Evolutionary conservation across 2,888 invertebrate genomes (phyloP).

Genomic region (Dasysyrphus tricinctus): DNA sequence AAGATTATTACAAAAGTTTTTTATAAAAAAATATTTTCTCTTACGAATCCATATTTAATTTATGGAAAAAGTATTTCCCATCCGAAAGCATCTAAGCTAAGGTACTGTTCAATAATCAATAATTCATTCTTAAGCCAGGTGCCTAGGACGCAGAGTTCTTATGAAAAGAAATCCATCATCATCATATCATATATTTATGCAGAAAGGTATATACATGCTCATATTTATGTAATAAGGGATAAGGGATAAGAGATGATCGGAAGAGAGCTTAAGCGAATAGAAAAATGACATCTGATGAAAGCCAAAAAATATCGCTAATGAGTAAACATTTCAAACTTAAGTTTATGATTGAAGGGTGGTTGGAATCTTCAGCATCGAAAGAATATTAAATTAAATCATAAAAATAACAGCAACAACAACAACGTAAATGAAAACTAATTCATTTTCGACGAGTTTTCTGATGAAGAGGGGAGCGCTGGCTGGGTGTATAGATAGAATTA

Average conservation of each 20-base stretch:
- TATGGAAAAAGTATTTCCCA: background rate
- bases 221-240: conserved; percentile 9
- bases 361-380: conserved; percentile 34
- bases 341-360: conserved; percentile 60
- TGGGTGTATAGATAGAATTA: conserved; percentile 50
- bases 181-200: conserved; percentile 19
- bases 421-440: conserved; percentile 65
- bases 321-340: conserved; percentile 69
- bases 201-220: too few relatives aligned
- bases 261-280: conserved; percentile 7
- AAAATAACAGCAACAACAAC: conserved; percentile 25
- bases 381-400: conserved; percentile 50
- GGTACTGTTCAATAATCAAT: background rate
- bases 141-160: background rate
- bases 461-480: background rate
- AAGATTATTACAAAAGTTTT: too few relatives aligned
- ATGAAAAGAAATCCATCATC: conserved; percentile 4
- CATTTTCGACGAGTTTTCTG: conserved; percentile 64
- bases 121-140: background rate
- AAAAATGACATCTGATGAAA: conserved; percentile 62
- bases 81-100: background rate
- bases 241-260: conserved; percentile 2
- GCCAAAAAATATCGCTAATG: conserved; percentile 64
- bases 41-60: background rate
- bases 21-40: background rate